Percentiles rank a stretch among this genome's conserved stretches.
Conservation (phyloP, 2,797 vertebrate species). For the Remorina albescens region DNA sequence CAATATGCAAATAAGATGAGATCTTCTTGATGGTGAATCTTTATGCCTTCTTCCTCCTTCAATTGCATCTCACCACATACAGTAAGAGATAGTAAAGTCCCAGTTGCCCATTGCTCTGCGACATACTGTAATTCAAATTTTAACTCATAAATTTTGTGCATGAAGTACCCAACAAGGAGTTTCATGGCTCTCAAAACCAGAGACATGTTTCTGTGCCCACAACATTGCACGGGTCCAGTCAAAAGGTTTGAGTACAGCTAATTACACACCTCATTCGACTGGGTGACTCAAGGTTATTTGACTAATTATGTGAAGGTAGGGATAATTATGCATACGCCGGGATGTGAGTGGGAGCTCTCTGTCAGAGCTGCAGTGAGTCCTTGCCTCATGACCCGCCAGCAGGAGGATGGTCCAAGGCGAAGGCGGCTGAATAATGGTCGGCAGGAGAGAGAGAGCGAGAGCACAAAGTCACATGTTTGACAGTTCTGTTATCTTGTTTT, state of each 20-base stretch:
- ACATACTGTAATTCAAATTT: constrained; percentile 24
- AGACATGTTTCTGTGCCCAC: constrained; percentile 22
- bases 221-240: constrained; percentile 22
- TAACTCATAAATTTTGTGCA: constrained; percentile 25
- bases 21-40: background rate
- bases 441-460: background rate
- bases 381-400: constrained; percentile 26
- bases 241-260: constrained; percentile 55
- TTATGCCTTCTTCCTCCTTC: background rate
- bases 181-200: constrained; percentile 42
- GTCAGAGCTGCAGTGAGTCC: constrained; percentile 52
- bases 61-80: background rate
- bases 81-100: constrained; percentile 9
- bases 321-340: constrained; percentile 69
- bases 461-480: constrained; percentile 38
- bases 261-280: constrained; percentile 78
- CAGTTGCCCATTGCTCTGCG: constrained; percentile 6
- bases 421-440: constrained; percentile 30
- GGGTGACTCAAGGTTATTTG: constrained; percentile 75
- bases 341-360: constrained; percentile 26
- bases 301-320: constrained; percentile 75
- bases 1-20: background rate
- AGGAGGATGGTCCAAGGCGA: constrained; percentile 21
- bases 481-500: constrained; percentile 15
- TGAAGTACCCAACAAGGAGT: constrained; percentile 2